A percentile compares a stretch with the other conserved stretches of the same genome.
Evolutionary conservation across 2,113 vertebrate species (phyloP).

Genomic region (Oreochromis tanganicae): DNA sequence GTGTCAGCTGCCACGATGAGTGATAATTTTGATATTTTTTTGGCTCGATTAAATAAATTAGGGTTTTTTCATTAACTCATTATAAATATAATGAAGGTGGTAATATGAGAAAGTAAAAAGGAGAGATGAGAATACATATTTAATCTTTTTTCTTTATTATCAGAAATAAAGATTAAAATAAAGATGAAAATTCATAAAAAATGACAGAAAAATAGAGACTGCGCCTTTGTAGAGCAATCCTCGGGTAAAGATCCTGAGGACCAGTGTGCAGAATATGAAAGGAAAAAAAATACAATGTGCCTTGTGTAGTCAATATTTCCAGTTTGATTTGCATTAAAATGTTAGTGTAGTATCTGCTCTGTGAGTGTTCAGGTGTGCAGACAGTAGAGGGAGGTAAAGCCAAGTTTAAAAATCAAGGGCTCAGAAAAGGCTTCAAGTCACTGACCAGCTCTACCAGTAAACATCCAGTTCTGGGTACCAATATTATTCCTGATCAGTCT

Average conservation of each 20-base stretch:
- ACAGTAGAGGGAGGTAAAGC: background rate
- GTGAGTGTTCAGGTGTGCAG: background rate
- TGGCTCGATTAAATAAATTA: background rate
- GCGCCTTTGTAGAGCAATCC: background rate
- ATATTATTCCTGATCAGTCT: background rate
- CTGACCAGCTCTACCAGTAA: background rate
- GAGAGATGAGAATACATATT: background rate
- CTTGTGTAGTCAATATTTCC: background rate
- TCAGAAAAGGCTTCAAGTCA: background rate
- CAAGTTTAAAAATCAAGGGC: background rate
- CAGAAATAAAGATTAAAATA: background rate
- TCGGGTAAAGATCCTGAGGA: rapidly evolving
- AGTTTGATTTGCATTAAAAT: background rate
- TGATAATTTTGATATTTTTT: background rate
- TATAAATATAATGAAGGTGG: background rate
- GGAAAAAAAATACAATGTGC: rapidly evolving
- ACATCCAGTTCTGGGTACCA: background rate
- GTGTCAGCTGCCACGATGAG: background rate
- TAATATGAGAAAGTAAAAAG: background rate
- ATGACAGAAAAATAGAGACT: background rate
- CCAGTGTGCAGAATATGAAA: background rate
- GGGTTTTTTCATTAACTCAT: background rate
- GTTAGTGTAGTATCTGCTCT: background rate
- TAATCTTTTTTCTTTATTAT: background rate
- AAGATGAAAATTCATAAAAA: background rate